Percentiles rank a stretch among this genome's conserved stretches.
These are phyloP conservation scores for Torymus aiolomorphi DNA, from an alignment of 2,888 invertebrate species.

Conservation along the genomic window DNA sequence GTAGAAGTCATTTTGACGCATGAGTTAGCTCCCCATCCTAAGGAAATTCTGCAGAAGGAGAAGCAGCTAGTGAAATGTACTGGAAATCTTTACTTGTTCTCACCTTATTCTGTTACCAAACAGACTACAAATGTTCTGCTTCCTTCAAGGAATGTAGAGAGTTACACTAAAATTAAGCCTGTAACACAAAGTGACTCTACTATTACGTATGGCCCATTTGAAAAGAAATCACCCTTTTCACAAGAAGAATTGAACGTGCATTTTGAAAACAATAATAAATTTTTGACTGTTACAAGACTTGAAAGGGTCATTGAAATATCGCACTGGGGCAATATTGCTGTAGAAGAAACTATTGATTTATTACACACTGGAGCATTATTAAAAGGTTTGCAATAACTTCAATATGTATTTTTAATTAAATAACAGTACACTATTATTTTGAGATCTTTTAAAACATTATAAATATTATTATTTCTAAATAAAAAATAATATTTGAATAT, in stretches of 20 bases:
- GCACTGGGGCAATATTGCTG: too few relatives aligned
- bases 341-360: too few relatives aligned
- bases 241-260: too few relatives aligned
- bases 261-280: too few relatives aligned
- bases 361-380: too few relatives aligned
- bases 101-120: slow-evolving; percentile 87
- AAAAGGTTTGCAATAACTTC: too few relatives aligned
- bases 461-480: not conserved
- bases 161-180: slow-evolving; percentile 89
- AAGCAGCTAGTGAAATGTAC: slow-evolving; percentile 93
- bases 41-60: slow-evolving; percentile 92
- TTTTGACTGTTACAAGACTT: too few relatives aligned
- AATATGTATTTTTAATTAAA: too few relatives aligned
- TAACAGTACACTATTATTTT: too few relatives aligned
- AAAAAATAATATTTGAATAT: not conserved
- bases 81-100: slow-evolving; percentile 89
- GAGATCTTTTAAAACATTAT: slow-evolving; percentile 1
- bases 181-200: slow-evolving; percentile 86
- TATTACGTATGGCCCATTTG: slow-evolving; percentile 93
- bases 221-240: too few relatives aligned
- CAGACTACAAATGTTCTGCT: slow-evolving; percentile 90
- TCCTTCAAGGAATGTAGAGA: slow-evolving; percentile 88
- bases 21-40: slow-evolving; percentile 89
- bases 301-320: too few relatives aligned
- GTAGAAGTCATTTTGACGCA: slow-evolving; percentile 87